phyloP scores from a whole-genome alignment of 2,797 vertebrate species.

The Potorous gilbertii region DNA sequence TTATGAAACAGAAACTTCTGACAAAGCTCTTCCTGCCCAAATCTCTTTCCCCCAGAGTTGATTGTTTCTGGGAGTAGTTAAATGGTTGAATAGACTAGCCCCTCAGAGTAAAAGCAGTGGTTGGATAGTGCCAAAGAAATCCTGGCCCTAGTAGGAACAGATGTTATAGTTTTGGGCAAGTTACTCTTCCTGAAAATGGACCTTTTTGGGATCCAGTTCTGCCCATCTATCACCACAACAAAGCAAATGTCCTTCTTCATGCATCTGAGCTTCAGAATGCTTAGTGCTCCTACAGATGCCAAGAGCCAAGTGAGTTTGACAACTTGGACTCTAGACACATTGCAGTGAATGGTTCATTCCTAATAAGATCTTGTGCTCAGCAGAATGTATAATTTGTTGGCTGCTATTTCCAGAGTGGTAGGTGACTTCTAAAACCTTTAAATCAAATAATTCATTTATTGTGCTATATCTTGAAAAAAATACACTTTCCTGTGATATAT shows the following conservation, averaged over 20 bases:
- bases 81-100: not conserved
- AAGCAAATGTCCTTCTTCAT: constrained; percentile 29
- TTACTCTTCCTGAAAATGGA: constrained; percentile 32
- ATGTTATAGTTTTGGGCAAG: not conserved
- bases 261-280: constrained; percentile 29
- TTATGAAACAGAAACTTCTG: not conserved
- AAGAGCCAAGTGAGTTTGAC: constrained; percentile 49
- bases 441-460: not conserved
- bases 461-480: not conserved
- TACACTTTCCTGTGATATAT: not conserved
- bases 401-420: not conserved
- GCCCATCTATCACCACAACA: not conserved
- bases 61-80: accelerated
- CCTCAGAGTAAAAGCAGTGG: not conserved
- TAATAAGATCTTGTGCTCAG: not conserved
- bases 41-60: not conserved
- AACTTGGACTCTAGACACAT: constrained; percentile 31
- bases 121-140: not conserved
- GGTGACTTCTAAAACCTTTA: not conserved
- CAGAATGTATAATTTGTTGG: constrained; percentile 13
- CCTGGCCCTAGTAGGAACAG: constrained; percentile 9
- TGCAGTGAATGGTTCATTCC: constrained; percentile 33
- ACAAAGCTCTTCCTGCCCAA: not conserved
- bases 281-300: constrained; percentile 49
- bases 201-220: constrained; percentile 27